A percentile compares a stretch with the other conserved stretches of the same genome.
Conservation (phyloP, 2,797 vertebrate species). For the Pyrrhura leucotis region DNA sequence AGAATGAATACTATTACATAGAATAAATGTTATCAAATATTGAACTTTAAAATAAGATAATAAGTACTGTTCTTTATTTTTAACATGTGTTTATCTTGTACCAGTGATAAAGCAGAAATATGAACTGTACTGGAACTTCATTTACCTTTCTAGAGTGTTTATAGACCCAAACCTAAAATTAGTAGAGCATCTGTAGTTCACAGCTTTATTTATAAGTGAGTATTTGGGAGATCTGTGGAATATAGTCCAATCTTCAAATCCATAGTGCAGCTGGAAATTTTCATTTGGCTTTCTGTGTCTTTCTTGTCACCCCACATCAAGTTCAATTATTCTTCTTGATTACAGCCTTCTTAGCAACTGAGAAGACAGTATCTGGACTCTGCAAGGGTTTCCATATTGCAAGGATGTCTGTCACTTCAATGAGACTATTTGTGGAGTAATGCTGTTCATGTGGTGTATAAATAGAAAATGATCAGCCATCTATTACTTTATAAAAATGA, state of each 20-base stretch:
- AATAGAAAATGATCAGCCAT: not conserved
- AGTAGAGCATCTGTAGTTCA: not conserved
- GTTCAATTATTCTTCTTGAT: not conserved
- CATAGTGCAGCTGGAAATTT: not conserved
- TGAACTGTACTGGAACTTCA: not conserved
- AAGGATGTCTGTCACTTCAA: not conserved
- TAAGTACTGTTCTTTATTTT: not conserved
- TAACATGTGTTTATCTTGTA: not conserved
- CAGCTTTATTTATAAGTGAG: not conserved
- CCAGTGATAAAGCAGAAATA: not conserved
- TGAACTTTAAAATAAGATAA: not conserved
- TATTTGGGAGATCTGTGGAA: not conserved
- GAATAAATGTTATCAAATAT: not conserved
- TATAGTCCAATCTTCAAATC: not conserved
- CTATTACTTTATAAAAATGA: not conserved
- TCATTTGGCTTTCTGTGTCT: not conserved
- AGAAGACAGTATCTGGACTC: not conserved
- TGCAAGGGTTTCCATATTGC: not conserved
- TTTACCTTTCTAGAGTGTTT: not conserved
- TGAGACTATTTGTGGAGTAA: not conserved
- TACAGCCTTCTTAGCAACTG: not conserved
- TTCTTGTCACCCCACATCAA: not conserved
- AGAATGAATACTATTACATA: not conserved
- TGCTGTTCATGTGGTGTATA: not conserved
- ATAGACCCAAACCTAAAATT: not conserved